A percentile compares a stretch with the other conserved stretches of the same genome.
Conservation (phyloP, 2,797 vertebrate genomes). For the Amblyopsis hoosieri region DNA sequence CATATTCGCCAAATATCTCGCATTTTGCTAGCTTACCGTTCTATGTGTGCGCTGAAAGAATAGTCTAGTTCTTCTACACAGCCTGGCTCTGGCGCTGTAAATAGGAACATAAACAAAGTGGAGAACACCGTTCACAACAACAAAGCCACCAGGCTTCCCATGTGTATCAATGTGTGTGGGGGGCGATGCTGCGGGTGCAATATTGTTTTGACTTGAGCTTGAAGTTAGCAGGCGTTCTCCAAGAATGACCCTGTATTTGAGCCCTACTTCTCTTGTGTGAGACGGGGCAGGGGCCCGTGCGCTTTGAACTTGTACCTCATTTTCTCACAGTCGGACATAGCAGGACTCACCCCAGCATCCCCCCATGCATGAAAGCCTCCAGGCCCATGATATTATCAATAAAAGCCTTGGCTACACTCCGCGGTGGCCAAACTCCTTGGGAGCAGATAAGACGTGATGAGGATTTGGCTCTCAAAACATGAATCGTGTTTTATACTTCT, state of each 20-base stretch:
- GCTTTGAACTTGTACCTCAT: constrained; percentile 58
- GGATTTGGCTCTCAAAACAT: constrained; percentile 62
- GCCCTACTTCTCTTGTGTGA: constrained; percentile 8
- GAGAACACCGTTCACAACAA: too few species aligned
- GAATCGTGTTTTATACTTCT: constrained; percentile 59
- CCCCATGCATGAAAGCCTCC: constrained; percentile 48
- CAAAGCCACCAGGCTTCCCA: too few species aligned
- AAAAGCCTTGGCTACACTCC: constrained; percentile 56
- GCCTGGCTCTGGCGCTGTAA: too few species aligned
- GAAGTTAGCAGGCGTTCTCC: too few species aligned
- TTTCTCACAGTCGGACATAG: constrained; percentile 54
- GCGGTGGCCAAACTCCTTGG: constrained; percentile 53
- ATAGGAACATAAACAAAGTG: too few species aligned
- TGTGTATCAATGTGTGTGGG: too few species aligned
- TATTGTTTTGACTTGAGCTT: too few species aligned
- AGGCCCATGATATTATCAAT: constrained; percentile 53
- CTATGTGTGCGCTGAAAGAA: too few species aligned
- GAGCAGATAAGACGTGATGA: constrained; percentile 56
- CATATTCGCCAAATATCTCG: too few species aligned
- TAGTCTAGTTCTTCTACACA: too few species aligned
- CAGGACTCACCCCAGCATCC: constrained; percentile 46
- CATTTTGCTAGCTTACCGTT: too few species aligned
- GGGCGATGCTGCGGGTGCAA: too few species aligned
- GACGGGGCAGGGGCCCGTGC: constrained; percentile 33
- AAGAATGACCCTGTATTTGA: background rate